A percentile compares a stretch with the other conserved stretches of the same genome.
These are phyloP conservation scores for Callocephalon fimbriatum DNA, from an alignment of 2,113 vertebrate species.

Conservation along the genomic window DNA sequence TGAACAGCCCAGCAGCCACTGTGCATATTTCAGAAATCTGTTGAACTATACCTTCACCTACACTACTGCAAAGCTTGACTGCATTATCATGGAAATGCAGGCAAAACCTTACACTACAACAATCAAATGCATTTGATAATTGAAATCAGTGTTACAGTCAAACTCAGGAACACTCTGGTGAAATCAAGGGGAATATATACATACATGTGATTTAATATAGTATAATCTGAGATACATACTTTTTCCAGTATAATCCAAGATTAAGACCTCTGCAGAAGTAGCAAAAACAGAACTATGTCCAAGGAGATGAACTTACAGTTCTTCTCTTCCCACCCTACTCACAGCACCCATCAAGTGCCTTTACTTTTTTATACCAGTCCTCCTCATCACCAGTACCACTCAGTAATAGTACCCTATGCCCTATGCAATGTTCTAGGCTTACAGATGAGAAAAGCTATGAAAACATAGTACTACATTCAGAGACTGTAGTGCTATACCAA, in stretches of 20 bases:
- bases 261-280: background rate
- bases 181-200: background rate
- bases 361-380: background rate
- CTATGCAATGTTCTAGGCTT: background rate
- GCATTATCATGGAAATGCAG: background rate
- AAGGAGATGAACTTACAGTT: background rate
- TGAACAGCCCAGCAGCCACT: background rate
- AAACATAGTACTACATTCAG: background rate
- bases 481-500: background rate
- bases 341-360: background rate
- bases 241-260: background rate
- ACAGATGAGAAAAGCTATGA: background rate
- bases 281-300: background rate
- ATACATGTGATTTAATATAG: accelerated
- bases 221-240: background rate
- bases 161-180: background rate
- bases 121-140: background rate
- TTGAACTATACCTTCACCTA: background rate
- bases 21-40: background rate
- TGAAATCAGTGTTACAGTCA: background rate
- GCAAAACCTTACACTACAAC: background rate
- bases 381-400: background rate
- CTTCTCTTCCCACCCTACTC: background rate
- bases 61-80: background rate
- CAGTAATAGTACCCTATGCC: background rate